phyloP scores from a whole-genome alignment of 2,888 invertebrate genomes.

The Melieria omissa region DNA sequence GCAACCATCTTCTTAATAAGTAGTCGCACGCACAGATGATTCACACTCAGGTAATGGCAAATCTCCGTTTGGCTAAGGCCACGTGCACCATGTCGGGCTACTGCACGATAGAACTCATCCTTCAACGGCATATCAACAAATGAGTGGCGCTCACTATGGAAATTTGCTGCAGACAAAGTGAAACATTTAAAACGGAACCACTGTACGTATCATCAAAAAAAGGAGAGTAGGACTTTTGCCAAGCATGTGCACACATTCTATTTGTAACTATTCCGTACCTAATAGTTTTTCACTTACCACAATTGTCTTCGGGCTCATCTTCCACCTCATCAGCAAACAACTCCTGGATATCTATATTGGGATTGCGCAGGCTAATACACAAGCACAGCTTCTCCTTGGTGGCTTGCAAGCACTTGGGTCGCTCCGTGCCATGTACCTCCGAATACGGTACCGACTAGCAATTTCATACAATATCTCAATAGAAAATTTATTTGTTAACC shows the following conservation, averaged over 20 bases:
- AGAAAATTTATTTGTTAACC: background rate
- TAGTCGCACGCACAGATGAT: slow-evolving; percentile 67
- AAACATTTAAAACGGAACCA: background rate
- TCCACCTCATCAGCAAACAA: slow-evolving; percentile 69
- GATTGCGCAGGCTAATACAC: slow-evolving; percentile 67
- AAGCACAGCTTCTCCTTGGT: background rate
- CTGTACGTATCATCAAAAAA: no score
- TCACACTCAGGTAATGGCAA: slow-evolving; percentile 64
- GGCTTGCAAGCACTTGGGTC: background rate
- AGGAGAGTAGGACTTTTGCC: no score
- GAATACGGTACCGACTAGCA: background rate
- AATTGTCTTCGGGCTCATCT: slow-evolving; percentile 61
- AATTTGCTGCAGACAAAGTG: slow-evolving; percentile 43
- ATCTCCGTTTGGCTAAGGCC: slow-evolving; percentile 70
- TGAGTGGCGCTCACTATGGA: slow-evolving; percentile 50
- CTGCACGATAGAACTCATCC: slow-evolving; percentile 68
- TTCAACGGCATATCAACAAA: slow-evolving; percentile 65
- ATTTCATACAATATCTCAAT: background rate
- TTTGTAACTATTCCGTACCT: no score
- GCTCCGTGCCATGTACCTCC: slow-evolving; percentile 7
- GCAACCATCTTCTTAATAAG: slow-evolving; percentile 66
- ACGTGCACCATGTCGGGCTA: slow-evolving; percentile 68
- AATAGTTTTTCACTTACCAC: slow-evolving; percentile 27
- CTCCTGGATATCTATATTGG: slow-evolving; percentile 67
- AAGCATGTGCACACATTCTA: no score